These are phyloP conservation scores for Tiliacea aurago DNA, from an alignment of 2,888 invertebrate species.

Conservation along the genomic window DNA sequence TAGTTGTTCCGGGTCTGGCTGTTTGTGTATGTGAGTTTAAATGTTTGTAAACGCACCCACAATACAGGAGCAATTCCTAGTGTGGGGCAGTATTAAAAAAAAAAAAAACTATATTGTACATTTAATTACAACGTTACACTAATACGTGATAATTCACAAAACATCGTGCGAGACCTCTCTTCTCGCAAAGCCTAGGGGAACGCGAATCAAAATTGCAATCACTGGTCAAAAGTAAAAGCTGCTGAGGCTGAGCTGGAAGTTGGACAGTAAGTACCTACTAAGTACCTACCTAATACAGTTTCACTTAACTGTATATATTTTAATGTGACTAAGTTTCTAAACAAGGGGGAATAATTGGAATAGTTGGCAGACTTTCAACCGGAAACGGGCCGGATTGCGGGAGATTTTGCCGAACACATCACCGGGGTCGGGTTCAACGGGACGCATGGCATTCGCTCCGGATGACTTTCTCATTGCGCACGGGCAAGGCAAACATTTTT, in stretches of 20 bases:
- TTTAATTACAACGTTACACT: no score
- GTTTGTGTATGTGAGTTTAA: no score
- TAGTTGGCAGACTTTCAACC: slow-evolving; percentile 77
- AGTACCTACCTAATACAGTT: no score
- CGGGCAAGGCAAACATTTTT: slow-evolving; percentile 10
- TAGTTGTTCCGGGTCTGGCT: no score
- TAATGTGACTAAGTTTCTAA: slow-evolving; percentile 60
- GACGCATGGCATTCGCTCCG: slow-evolving; percentile 30
- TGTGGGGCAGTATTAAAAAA: no score
- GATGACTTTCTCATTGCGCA: slow-evolving; percentile 50
- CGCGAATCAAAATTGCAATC: neutral
- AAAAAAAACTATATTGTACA: no score
- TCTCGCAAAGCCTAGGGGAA: neutral
- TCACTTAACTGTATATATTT: slow-evolving; percentile 27
- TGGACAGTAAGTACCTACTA: no score
- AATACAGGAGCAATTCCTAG: no score
- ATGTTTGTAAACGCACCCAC: no score
- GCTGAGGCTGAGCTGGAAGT: no score
- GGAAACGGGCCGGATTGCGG: slow-evolving; percentile 68
- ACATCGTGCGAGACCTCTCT: no score
- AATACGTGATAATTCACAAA: no score
- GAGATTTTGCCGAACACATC: slow-evolving; percentile 55
- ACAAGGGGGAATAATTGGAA: slow-evolving; percentile 71
- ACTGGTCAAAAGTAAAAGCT: neutral
- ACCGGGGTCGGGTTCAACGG: slow-evolving; percentile 46